These are phyloP conservation scores for Sthenelais limicola DNA, from an alignment of 2,888 invertebrate species.

Conservation along the genomic window DNA sequence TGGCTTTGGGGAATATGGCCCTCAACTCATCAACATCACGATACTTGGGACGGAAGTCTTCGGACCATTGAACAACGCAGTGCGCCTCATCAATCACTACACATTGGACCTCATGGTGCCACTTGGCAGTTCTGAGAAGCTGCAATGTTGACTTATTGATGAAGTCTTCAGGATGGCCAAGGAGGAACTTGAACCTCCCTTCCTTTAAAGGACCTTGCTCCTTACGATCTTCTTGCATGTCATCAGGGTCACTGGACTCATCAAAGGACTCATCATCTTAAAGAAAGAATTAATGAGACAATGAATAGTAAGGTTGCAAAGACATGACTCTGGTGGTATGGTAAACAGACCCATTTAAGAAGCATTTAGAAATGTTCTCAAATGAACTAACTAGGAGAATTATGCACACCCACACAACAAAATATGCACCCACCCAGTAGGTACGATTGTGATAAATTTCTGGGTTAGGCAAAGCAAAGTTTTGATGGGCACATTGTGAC, in stretches of 20 bases:
- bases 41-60: slow-evolving; percentile 43
- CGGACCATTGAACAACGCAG: slow-evolving; percentile 45
- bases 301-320: neutral
- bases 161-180: slow-evolving; percentile 29
- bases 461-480: no score
- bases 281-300: neutral
- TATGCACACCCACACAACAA: no score
- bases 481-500: no score
- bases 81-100: slow-evolving; percentile 44
- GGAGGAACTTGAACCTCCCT: slow-evolving; percentile 7
- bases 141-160: neutral
- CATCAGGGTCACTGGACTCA: neutral
- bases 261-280: neutral
- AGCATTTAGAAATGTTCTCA: no score
- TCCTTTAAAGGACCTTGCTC: neutral
- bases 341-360: no score
- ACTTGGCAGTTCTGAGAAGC: slow-evolving; percentile 10
- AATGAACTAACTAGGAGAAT: no score
- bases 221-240: neutral
- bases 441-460: no score
- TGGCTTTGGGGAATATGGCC: slow-evolving; percentile 34
- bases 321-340: no score
- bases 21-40: slow-evolving; percentile 43
- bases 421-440: no score
- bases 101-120: slow-evolving; percentile 3